phyloP scores from a whole-genome alignment of 2,113 vertebrate species.

The Crotalus horridus region DNA sequence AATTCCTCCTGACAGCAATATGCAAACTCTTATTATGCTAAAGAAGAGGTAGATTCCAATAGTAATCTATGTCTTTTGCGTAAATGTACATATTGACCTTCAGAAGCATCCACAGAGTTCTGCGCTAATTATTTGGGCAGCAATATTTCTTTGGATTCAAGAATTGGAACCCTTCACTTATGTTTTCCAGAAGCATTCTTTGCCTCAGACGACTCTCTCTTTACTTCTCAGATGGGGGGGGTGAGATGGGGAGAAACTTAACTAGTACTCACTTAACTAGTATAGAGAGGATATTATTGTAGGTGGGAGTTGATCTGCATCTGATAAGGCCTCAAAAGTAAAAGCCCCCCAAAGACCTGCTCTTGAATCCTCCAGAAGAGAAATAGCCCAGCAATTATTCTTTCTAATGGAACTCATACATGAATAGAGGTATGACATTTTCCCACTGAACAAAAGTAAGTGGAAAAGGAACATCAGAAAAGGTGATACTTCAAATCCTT shows the following conservation, averaged over 20 bases:
- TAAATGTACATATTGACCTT: conserved; percentile 55
- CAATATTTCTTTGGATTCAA: conserved; percentile 40
- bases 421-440: not conserved
- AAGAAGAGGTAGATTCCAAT: conserved; percentile 30
- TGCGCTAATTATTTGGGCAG: conserved; percentile 28
- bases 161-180: conserved; percentile 17
- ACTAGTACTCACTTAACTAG: conserved; percentile 33
- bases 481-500: not conserved
- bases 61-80: conserved; percentile 29
- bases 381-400: not conserved
- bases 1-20: conserved; percentile 48
- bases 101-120: conserved; percentile 46
- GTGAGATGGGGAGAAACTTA: not conserved
- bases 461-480: not conserved
- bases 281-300: conserved; percentile 36
- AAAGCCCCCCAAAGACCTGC: not conserved
- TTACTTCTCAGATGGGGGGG: not conserved
- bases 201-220: not conserved
- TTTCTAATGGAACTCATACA: not conserved
- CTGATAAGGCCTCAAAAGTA: not conserved
- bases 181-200: conserved; percentile 40
- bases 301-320: not conserved
- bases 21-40: conserved; percentile 41
- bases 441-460: not conserved
- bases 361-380: not conserved